A percentile compares a stretch with the other conserved stretches of the same genome.
These are phyloP conservation scores for Sebastolobus altivelis DNA, from an alignment of 2,797 vertebrate species.

Conservation along the genomic window DNA sequence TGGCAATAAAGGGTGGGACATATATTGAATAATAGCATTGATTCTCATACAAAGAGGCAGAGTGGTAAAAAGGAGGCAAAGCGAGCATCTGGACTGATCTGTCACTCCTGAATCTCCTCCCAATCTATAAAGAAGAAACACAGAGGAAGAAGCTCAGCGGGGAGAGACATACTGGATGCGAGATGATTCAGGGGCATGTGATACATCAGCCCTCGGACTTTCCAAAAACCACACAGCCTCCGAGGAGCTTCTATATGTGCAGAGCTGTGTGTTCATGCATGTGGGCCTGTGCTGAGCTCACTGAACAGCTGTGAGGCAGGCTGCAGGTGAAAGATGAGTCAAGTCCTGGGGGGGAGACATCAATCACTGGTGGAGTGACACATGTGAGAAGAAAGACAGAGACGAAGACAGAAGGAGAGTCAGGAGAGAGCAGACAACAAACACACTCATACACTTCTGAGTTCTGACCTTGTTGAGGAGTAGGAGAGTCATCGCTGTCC, in stretches of 20 bases:
- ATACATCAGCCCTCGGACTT: slow-evolving; percentile 49
- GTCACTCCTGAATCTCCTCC: slow-evolving; percentile 34
- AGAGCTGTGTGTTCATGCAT: slow-evolving; percentile 49
- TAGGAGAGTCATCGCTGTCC: slow-evolving; percentile 35
- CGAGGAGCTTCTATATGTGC: slow-evolving; percentile 39
- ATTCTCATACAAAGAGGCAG: slow-evolving; percentile 56
- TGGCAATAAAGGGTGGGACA: slow-evolving; percentile 56
- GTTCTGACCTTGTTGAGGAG: slow-evolving; percentile 48
- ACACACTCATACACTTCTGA: slow-evolving; percentile 28
- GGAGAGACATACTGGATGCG: slow-evolving; percentile 39
- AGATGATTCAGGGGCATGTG: slow-evolving; percentile 57
- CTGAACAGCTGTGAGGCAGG: slow-evolving; percentile 76
- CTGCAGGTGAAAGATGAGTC: slow-evolving; percentile 83
- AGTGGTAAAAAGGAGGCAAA: slow-evolving; percentile 40
- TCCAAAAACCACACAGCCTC: slow-evolving; percentile 58
- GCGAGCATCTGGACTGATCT: slow-evolving; percentile 57
- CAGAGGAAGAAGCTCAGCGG: slow-evolving; percentile 24
- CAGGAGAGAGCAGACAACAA: slow-evolving; percentile 62
- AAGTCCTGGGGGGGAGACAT: slow-evolving; percentile 70
- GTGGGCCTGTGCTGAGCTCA: slow-evolving; percentile 55
- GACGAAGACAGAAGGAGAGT: slow-evolving; percentile 49
- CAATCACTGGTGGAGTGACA: slow-evolving; percentile 77
- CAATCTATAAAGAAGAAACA: slow-evolving; percentile 35
- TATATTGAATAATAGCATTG: slow-evolving; percentile 59
- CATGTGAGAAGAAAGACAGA: slow-evolving; percentile 66